Percentiles rank a stretch among this genome's conserved stretches.
phyloP scores from a whole-genome alignment of 2,888 invertebrate species.

The Lasioglossum pauxillum region DNA sequence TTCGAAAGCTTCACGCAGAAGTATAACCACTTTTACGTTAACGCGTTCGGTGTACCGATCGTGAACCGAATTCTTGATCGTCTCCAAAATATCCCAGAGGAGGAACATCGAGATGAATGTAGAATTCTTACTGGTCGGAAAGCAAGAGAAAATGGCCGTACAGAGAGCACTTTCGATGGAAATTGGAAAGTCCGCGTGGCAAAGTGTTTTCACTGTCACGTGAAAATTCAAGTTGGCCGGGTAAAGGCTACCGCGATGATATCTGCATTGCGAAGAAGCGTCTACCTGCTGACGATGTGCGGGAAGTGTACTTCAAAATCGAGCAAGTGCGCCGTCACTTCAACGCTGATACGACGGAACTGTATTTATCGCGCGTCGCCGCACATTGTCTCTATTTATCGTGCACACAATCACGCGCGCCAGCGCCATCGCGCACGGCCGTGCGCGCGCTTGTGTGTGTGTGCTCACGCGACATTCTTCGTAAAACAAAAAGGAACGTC shows the following conservation, averaged over 20 bases:
- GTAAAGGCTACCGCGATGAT: conserved; percentile 9
- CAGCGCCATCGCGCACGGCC: background rate
- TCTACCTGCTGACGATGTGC: background rate
- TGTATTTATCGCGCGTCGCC: conserved; percentile 40
- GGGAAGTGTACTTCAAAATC: conserved; percentile 31
- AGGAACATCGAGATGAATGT: too few relatives aligned
- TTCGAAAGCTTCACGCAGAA: background rate
- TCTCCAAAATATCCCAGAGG: background rate
- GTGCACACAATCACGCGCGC: conserved; percentile 1
- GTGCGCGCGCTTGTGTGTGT: background rate
- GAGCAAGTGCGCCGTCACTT: conserved; percentile 26
- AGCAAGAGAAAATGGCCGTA: background rate
- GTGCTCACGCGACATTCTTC: conserved; percentile 21
- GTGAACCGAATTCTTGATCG: background rate
- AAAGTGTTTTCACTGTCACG: background rate
- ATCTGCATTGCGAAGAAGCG: background rate
- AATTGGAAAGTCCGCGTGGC: background rate
- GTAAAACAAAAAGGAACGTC: conserved; percentile 55
- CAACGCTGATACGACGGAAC: conserved; percentile 30
- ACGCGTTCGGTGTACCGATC: background rate
- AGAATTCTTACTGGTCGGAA: too few relatives aligned
- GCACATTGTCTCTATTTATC: conserved; percentile 39
- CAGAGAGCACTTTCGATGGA: background rate
- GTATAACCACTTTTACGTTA: background rate
- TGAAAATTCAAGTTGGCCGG: background rate